A percentile compares a stretch with the other conserved stretches of the same genome.
Conservation (phyloP, 2,113 vertebrate species). For the Cheilinus undulatus region DNA sequence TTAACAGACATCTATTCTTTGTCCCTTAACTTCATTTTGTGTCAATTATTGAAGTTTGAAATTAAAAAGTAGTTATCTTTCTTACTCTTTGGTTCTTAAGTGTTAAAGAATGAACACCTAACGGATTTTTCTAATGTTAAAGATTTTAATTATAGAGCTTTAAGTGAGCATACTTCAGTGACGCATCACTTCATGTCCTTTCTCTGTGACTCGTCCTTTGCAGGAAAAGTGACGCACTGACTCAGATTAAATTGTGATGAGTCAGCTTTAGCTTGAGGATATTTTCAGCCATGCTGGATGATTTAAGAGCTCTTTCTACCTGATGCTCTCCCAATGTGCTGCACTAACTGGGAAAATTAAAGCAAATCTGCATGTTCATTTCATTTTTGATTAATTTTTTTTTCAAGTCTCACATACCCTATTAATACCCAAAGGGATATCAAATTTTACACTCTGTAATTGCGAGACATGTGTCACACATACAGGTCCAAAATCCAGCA, state of each 20-base stretch:
- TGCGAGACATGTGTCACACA: no score
- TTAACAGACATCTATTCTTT: no score
- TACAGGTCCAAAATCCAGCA: no score
- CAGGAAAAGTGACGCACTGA: conserved; percentile 42
- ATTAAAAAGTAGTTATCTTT: background rate
- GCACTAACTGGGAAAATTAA: background rate
- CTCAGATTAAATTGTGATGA: conserved; percentile 35
- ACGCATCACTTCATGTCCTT: conserved; percentile 5
- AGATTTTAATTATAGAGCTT: background rate
- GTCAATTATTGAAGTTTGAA: background rate
- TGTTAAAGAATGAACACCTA: background rate
- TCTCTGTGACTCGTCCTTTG: conserved; percentile 7
- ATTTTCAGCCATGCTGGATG: conserved; percentile 35
- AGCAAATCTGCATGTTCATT: background rate
- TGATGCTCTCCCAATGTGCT: background rate
- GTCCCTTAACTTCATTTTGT: no score
- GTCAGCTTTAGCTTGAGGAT: conserved; percentile 32
- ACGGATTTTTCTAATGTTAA: background rate
- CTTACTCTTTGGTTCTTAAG: no score
- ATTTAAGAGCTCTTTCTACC: conserved; percentile 23
- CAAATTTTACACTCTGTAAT: no score
- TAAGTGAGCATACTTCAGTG: background rate
- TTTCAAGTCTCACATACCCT: no score
- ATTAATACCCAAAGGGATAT: no score
- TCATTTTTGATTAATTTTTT: background rate